These are phyloP conservation scores for Drosophila ustulata DNA, from an alignment of 2,888 invertebrate genomes.

Conservation along the genomic window DNA sequence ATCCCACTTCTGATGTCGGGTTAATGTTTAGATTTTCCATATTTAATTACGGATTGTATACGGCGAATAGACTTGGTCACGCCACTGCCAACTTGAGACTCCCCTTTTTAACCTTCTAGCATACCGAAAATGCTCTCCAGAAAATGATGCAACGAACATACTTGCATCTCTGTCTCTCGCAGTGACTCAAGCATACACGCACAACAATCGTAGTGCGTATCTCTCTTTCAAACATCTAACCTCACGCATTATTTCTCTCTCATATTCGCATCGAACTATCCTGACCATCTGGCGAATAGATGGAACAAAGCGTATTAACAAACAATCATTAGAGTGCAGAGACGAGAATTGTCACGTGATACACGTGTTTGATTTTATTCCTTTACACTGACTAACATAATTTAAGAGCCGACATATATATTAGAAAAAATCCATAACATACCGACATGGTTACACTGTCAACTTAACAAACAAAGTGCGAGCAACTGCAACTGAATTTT, in stretches of 20 bases:
- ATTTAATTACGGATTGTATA: too few species aligned
- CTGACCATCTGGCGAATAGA: constrained; percentile 5
- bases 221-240: background rate
- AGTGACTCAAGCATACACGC: too few species aligned
- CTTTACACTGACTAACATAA: background rate
- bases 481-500: too few species aligned
- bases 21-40: too few species aligned
- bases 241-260: constrained; percentile 1
- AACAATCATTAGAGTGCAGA: background rate
- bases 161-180: too few species aligned
- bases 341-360: background rate
- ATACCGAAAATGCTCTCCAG: background rate
- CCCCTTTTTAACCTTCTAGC: background rate
- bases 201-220: too few species aligned
- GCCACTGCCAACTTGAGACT: background rate
- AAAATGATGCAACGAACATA: background rate
- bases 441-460: too few species aligned
- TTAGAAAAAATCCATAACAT: too few species aligned
- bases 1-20: constrained; percentile 22
- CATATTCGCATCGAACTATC: constrained; percentile 1
- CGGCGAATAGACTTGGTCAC: background rate
- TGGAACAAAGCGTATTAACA: constrained; percentile 1
- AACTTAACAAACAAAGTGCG: too few species aligned
- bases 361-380: background rate
- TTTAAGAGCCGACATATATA: too few species aligned